Percentiles rank a stretch among this genome's conserved stretches.
Evolutionary conservation across 1,140 invertebrate species (phyloP).

Genomic region (Nilaparvata lugens): DNA sequence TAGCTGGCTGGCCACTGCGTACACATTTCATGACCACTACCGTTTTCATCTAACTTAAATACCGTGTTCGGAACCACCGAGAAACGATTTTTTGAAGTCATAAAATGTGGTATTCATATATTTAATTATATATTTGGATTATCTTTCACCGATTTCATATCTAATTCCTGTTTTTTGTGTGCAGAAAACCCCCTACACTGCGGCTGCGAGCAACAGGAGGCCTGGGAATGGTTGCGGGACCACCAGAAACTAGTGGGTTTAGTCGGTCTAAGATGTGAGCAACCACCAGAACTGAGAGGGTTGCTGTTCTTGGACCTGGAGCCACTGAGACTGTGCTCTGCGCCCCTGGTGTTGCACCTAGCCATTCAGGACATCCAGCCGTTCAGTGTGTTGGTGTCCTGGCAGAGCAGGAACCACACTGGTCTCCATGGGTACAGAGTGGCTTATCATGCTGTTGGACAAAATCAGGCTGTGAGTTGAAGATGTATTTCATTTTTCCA

Average conservation of each 20-base stretch:
- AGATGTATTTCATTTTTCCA: neutral
- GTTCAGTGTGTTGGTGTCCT: slow-evolving; percentile 75
- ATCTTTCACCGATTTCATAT: no score
- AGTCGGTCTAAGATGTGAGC: slow-evolving; percentile 57
- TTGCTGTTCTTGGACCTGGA: slow-evolving; percentile 64
- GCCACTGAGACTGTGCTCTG: slow-evolving; percentile 69
- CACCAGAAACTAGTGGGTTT: slow-evolving; percentile 60
- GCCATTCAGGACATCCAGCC: slow-evolving; percentile 81
- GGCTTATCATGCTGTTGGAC: slow-evolving; percentile 68
- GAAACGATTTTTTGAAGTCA: no score
- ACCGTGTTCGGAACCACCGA: no score
- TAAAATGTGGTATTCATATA: no score
- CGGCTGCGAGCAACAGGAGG: slow-evolving; percentile 71
- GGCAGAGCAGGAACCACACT: slow-evolving; percentile 81
- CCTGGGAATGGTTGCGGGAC: slow-evolving; percentile 81
- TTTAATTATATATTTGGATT: no score
- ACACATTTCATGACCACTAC: no score
- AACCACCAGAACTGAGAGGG: slow-evolving; percentile 65
- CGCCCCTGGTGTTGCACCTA: slow-evolving; percentile 67
- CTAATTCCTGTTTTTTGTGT: slow-evolving; percentile 7
- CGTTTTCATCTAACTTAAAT: no score
- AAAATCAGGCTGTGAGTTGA: slow-evolving; percentile 41
- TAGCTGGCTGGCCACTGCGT: no score
- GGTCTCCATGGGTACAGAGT: slow-evolving; percentile 78
- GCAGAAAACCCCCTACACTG: slow-evolving; percentile 76